Base-by-base conservation (phyloP, 53 echinoderm and acorn worm species). In the Patiria pectinifera region DNA sequence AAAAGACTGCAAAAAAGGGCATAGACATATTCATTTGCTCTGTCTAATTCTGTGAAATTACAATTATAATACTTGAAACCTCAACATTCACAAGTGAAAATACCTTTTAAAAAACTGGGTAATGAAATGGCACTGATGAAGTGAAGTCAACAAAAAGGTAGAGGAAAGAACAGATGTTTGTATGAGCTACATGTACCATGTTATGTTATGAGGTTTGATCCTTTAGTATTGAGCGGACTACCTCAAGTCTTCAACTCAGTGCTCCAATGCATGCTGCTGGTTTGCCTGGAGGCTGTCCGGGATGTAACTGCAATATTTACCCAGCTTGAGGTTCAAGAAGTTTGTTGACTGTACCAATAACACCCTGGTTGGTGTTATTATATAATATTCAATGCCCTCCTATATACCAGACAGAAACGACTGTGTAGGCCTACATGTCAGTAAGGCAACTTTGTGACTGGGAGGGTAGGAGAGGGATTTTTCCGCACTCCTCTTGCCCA, bases 201-300 rank as follows among this genome's bases (percentile, higher is more conserved):
- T 53, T 53, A 53, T 53, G 53, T 53, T 53, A 53, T 53, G 66
- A 18, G 66, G 66, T 18, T 16, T 0, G 13, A 3, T 2, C 13
- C 19, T 66, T 66, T 66, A 66, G 66, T 66, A 16, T 66, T 66
- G 19, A 11, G 60, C 4, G 66, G 66, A 66, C 66, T 66, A 66
- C 3, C 19, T 66, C 15, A 66, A 66, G 66, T 66, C 15, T 66
- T 16, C 66, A 3, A 16, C 6, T 66, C 3, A 18, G 66, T 66
- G 66, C 15, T 66, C 15, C 44, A 45, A 78, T 78, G 79, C 35
- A 78, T 78, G 45, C 79, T 22, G 79, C 79, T 78, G 79, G 79
- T 78, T 47, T 45, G 21, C 22, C 79, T 47, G 79, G 24, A 78
- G 79, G 4, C 45, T 44, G 24, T 77, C 77, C 43, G 4, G 25